These are phyloP conservation scores for Ceraclea dissimilis DNA, from an alignment of 2,888 invertebrate species.

Conservation along the genomic window DNA sequence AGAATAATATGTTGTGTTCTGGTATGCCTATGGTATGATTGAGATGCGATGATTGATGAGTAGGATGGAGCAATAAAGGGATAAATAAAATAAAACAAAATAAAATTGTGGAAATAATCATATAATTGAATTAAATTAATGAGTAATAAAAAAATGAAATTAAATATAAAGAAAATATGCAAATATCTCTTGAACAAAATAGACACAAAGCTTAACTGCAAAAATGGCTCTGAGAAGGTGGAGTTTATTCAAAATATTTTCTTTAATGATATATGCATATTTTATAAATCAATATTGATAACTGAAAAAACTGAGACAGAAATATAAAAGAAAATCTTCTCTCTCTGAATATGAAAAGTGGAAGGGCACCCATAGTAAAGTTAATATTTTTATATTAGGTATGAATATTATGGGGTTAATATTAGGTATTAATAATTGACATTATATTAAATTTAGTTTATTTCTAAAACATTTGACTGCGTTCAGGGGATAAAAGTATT, in stretches of 20 bases:
- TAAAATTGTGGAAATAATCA: neutral
- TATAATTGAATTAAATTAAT: constrained; percentile 1
- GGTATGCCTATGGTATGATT: too few species aligned
- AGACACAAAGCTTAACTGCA: neutral
- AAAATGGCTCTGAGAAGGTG: too few species aligned
- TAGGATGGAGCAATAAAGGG: neutral
- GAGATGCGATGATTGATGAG: neutral
- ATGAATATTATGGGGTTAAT: neutral
- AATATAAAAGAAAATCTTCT: neutral
- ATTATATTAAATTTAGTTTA: neutral
- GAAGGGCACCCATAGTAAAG: neutral
- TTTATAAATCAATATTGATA: neutral
- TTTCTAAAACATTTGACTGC: too few species aligned
- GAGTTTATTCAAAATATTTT: neutral
- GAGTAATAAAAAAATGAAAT: neutral
- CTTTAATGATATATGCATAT: neutral
- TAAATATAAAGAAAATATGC: neutral
- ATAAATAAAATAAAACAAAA: neutral
- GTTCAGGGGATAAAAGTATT: too few species aligned
- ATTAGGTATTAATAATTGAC: neutral
- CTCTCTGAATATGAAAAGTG: neutral
- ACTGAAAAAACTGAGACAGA: neutral
- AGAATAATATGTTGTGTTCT: too few species aligned
- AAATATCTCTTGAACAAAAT: neutral
- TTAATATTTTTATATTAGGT: neutral